Base-by-base conservation (phyloP, 2,888 invertebrate genomes). In the Diarsia rubi region DNA sequence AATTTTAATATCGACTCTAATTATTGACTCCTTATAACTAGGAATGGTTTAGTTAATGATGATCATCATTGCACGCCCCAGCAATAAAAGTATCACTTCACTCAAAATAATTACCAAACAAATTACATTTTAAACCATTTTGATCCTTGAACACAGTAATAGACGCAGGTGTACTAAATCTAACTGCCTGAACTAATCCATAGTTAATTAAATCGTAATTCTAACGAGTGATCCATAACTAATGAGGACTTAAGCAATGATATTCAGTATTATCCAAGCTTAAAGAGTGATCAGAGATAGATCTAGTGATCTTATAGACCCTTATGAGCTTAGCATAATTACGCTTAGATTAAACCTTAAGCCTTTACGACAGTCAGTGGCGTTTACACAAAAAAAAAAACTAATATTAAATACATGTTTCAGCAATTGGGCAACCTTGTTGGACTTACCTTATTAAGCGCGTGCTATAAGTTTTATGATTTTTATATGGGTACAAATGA, bases 121-220 rank as follows among this genome's bases (percentile, higher is more conserved):
- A 83, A 86, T 81, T 68, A 74, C 24, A 73, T 65, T 73, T 60
- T 52, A 49, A 59, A 62, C 47, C 42, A 37, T 62, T 72, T 47
- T 68, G 47, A 73, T 69, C 59, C 64, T 68, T 69, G 66, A 71
- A 59, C 54, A 47, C 27, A 31, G 21, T 72, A 73, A 75, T 63
- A 71, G 64, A 31, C 65, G 49, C 84, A 77, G 72, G 75, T 81
- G 84, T 60, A 71, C 65, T 64, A 49, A 74, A 83, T 69, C 49
- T 70, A 69, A 72, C 62, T 69, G 59, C 60, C 54, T 62, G 24
- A 72, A 47, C 54, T 78, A 85, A 85, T 73, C 70, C 45, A n/a
- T 62, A 44, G 57, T 80, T 73, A 73, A 69, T 86, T 71, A 66
- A 79, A 66, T 65, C 27, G 57, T 62, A 73, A 69, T 66, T 62